Base-by-base conservation (phyloP, 1,140 invertebrate genomes). In the Himalopsyche phryganea region DNA sequence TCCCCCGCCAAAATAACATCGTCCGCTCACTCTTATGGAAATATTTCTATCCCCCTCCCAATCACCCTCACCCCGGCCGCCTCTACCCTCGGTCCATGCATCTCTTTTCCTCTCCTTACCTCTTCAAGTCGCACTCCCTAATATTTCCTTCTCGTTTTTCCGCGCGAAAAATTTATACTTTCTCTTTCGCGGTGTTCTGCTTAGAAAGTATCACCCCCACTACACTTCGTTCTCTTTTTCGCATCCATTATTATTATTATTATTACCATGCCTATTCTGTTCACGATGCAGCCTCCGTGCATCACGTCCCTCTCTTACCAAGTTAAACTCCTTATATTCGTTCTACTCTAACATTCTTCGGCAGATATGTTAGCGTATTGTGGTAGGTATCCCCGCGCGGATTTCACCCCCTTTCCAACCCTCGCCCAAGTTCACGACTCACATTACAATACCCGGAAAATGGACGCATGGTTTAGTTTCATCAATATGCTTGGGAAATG, bases 401-500 rank as follows among this genome's bases (percentile, higher is more conserved):
- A 19, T 28, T 32, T 36, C 50, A 10, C 28, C 20, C 50, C 49
- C 36, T 41, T 18, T 41, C 50, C n/a, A 36, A 11, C 38, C 9
- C 36, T 40, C 11, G 32, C 17, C 17, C 32, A 17, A 0, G 6
- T 18, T 15, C n/a, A 17, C 17, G 32, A 35, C 9, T 35, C 17
- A 15, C 35, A 17, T 50, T 15, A 40, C 38, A 51, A 42, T 51
- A 23, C 17, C 50, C 36, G 18, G 15, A 42, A 42, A 51, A 51
- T 51, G 50, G 50, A 51, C 50, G 50, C 50, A 41, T 38, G 36
- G 50, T n/a, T 41, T 28, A 28, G 36, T n/a, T 51, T 41, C 5
- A n/a, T 40, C 38, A 40, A 40, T 40, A 15, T 40, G 38, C n/a
- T 40, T 40, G 38, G 6, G 15, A 40, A 40, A 40, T 40, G 4